These are phyloP conservation scores for Muscina levida DNA, from an alignment of 2,888 invertebrate genomes.

Conservation along the genomic window DNA sequence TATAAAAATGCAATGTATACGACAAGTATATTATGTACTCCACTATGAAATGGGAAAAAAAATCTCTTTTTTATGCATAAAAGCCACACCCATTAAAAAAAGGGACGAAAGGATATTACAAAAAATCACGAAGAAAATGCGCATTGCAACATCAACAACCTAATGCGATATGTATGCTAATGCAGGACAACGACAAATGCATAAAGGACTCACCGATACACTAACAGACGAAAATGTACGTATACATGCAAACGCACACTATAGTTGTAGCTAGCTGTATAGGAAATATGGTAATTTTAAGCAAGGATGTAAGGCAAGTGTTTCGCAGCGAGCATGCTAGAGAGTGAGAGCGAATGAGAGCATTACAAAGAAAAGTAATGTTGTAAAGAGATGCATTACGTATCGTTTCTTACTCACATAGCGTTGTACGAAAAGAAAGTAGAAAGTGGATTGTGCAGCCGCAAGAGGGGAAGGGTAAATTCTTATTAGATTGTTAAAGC, in stretches of 20 bases:
- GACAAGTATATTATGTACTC: conserved; percentile 37
- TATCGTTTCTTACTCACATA: too few species aligned
- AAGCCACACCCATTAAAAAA: conserved; percentile 68
- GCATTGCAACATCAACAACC: conserved; percentile 52
- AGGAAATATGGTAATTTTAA: conserved; percentile 56
- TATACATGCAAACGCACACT: conserved; percentile 39
- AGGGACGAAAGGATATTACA: conserved; percentile 37
- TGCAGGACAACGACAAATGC: conserved; percentile 50
- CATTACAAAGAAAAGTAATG: too few species aligned
- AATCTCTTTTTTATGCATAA: conserved; percentile 65
- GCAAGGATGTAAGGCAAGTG: conserved; percentile 51
- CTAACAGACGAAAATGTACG: conserved; percentile 48
- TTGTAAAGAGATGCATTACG: too few species aligned
- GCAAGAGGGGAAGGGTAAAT: conserved; percentile 25
- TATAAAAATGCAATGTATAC: conserved; percentile 39
- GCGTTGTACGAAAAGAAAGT: too few species aligned
- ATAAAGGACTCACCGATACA: conserved; percentile 40
- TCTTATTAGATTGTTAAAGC: conserved; percentile 26
- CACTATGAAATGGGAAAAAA: conserved; percentile 22
- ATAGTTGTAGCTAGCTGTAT: not conserved
- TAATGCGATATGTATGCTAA: conserved; percentile 64
- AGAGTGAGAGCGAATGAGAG: not conserved
- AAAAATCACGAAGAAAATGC: conserved; percentile 55
- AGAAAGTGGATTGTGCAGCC: conserved; percentile 50
- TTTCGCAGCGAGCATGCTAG: conserved; percentile 14